A percentile compares a stretch with the other conserved stretches of the same genome.
These are phyloP conservation scores for Chaetodon trifasciatus DNA, from an alignment of 2,797 vertebrate species.

Conservation along the genomic window DNA sequence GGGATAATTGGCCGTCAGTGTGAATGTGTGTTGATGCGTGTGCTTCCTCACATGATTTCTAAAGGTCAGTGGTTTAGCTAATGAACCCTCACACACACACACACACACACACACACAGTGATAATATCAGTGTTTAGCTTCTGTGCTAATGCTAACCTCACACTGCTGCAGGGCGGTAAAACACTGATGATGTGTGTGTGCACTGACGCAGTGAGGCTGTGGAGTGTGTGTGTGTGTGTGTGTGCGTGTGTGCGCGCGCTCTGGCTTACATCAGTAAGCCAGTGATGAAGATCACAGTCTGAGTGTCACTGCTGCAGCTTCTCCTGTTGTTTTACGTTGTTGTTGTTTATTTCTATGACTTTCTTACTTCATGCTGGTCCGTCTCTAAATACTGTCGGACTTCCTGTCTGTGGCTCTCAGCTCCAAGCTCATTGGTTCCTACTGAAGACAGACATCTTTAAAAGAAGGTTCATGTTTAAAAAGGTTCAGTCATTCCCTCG, in stretches of 20 bases:
- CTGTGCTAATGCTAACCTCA: conserved; percentile 39
- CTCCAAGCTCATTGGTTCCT: too few relatives aligned
- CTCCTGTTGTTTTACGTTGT: neutral
- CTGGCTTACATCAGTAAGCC: neutral
- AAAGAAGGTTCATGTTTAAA: too few relatives aligned
- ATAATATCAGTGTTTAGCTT: conserved; percentile 45
- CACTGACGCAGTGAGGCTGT: conserved; percentile 7
- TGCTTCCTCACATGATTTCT: conserved; percentile 28
- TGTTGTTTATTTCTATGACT: too few relatives aligned
- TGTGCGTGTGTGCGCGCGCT: neutral
- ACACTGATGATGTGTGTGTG: neutral
- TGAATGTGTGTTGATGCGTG: conserved; percentile 24
- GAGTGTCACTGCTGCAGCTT: neutral
- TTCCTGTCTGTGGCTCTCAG: too few relatives aligned
- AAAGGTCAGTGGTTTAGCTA: conserved; percentile 60
- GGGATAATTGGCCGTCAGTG: conserved; percentile 31
- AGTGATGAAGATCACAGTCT: conserved; percentile 9
- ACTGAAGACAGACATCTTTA: too few relatives aligned
- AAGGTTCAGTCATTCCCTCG: too few relatives aligned
- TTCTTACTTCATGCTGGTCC: too few relatives aligned
- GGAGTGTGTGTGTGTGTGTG: neutral
- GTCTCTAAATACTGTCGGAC: too few relatives aligned
- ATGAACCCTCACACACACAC: conserved; percentile 32
- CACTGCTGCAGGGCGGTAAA: conserved; percentile 27
- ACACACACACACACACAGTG: neutral